These are phyloP conservation scores for Meloidogyne chitwoodi DNA, from an alignment of 1,140 invertebrate species.

Conservation along the genomic window DNA sequence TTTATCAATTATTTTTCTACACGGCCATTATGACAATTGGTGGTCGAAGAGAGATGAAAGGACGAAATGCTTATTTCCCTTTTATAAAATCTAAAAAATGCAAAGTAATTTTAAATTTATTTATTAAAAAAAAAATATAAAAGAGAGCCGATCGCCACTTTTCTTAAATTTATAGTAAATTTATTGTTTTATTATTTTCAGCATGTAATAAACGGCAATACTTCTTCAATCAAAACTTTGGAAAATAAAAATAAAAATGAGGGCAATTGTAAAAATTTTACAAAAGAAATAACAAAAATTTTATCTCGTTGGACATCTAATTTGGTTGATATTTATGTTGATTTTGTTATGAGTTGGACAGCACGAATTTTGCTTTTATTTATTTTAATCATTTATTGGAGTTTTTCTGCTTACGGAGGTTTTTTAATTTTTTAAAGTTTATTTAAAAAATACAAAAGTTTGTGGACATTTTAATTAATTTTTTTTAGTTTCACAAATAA, in stretches of 20 bases:
- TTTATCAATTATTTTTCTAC: conserved; percentile 58
- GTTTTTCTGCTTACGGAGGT: conserved; percentile 50
- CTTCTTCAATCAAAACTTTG: neutral
- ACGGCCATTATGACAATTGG: conserved; percentile 53
- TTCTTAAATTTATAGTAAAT: neutral
- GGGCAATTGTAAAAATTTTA: neutral
- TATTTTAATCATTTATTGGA: conserved; percentile 50
- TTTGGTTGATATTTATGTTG: conserved; percentile 49
- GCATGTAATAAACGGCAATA: neutral
- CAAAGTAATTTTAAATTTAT: no score
- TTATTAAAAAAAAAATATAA: no score
- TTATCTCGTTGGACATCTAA: conserved; percentile 20
- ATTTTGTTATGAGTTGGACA: conserved; percentile 44
- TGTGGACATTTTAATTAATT: neutral
- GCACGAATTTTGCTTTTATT: conserved; percentile 42
- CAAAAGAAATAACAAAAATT: neutral
- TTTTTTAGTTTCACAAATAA: conserved; percentile 25
- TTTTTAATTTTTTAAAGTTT: conserved; percentile 4
- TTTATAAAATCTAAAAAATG: conserved; percentile 40
- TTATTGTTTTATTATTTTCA: neutral
- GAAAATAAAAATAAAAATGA: neutral
- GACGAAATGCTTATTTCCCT: conserved; percentile 50
- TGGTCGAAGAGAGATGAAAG: conserved; percentile 41
- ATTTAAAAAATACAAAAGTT: neutral
- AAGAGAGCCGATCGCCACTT: no score